Conservation (phyloP, 2,797 vertebrate genomes). For the Tiaroga cobitis region DNA sequence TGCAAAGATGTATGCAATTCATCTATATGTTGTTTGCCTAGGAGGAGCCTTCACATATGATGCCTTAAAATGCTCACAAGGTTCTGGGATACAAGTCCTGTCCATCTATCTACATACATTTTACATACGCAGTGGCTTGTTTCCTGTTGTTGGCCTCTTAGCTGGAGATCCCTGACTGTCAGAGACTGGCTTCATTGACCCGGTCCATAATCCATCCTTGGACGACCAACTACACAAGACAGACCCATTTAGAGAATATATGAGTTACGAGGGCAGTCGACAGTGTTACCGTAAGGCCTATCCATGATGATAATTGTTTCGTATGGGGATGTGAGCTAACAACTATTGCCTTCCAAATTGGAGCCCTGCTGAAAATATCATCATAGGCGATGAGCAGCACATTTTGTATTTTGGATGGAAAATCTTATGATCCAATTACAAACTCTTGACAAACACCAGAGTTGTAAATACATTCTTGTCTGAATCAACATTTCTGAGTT, state of each 20-base stretch:
- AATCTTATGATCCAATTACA: background rate
- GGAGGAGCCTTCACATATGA: background rate
- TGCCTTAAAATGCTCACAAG: background rate
- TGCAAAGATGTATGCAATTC: background rate
- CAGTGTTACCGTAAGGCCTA: background rate
- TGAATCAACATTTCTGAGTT: slow-evolving; percentile 1
- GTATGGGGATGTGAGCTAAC: background rate
- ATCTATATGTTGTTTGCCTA: background rate
- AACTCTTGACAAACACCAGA: slow-evolving; percentile 6
- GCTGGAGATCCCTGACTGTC: background rate
- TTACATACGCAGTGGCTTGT: background rate
- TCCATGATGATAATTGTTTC: background rate
- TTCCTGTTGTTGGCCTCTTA: background rate
- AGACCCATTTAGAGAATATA: background rate
- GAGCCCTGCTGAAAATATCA: background rate
- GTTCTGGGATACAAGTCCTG: background rate
- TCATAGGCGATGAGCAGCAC: background rate
- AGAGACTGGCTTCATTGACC: background rate
- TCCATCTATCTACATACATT: background rate
- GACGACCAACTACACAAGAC: background rate
- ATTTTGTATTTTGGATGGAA: slow-evolving; percentile 2
- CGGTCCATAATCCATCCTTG: background rate
- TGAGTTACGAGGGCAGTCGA: background rate
- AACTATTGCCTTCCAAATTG: background rate
- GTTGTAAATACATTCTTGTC: background rate